Conservation (phyloP, 2,113 vertebrate genomes). For the Psettodes erumei region DNA sequence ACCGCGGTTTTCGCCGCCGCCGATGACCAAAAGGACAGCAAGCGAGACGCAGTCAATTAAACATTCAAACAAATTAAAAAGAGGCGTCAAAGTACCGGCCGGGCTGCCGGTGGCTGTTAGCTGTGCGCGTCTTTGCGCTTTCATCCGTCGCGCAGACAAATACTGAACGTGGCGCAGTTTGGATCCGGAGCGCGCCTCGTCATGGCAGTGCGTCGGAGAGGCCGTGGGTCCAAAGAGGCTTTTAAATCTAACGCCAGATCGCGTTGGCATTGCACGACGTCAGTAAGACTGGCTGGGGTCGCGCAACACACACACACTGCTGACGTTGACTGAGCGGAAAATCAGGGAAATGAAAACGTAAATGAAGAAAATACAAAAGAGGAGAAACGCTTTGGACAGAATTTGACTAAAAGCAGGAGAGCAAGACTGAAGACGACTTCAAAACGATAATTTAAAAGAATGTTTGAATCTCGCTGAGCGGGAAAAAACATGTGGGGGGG, state of each 20-base stretch:
- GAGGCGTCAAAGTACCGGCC: constrained; percentile 32
- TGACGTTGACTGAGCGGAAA: background rate
- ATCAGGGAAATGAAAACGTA: constrained; percentile 21
- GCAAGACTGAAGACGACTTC: constrained; percentile 10
- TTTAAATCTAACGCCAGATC: too few relatives aligned
- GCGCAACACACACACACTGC: constrained; percentile 3
- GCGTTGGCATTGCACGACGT: too few relatives aligned
- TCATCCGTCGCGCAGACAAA: constrained; percentile 64
- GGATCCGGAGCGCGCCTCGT: constrained; percentile 56
- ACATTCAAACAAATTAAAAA: constrained; percentile 38
- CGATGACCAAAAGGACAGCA: constrained; percentile 1
- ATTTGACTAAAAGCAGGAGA: constrained; percentile 22
- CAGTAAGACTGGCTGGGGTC: background rate
- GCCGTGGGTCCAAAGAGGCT: constrained; percentile 67
- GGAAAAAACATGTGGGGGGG: constrained; percentile 50
- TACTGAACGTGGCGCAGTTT: constrained; percentile 60
- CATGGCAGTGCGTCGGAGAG: constrained; percentile 66
- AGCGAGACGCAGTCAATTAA: constrained; percentile 22
- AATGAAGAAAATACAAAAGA: constrained; percentile 21
- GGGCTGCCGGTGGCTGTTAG: constrained; percentile 40
- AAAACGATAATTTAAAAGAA: constrained; percentile 33
- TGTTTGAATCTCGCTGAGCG: constrained; percentile 47
- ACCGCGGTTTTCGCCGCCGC: too few relatives aligned
- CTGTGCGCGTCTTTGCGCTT: constrained; percentile 42
- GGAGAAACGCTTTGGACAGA: background rate